Evolutionary conservation across 2,888 invertebrate genomes (phyloP).

Genomic region (Neria commutata): DNA sequence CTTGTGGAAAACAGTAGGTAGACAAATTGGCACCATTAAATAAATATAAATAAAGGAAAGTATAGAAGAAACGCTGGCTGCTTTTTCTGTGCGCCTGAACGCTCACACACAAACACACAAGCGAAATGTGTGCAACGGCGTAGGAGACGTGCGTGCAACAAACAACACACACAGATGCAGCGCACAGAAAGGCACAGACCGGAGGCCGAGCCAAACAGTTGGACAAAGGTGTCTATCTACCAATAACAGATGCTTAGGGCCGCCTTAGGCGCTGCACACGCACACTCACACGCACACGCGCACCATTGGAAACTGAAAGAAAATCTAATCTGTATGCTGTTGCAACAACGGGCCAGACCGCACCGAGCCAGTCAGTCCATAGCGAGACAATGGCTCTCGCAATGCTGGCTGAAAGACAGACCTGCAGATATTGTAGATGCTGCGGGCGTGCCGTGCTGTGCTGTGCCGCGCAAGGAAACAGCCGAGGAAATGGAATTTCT

Average conservation of each 20-base stretch:
- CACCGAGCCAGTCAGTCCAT: not conserved
- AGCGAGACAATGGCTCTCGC: not conserved
- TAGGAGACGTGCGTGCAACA: not conserved
- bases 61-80: not conserved
- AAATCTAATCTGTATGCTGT: not conserved
- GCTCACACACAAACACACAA: not conserved
- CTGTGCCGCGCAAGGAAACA: not conserved
- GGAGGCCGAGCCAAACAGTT: too few relatives aligned
- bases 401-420: not conserved
- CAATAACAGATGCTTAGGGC: not conserved
- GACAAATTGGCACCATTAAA: constrained; percentile 27
- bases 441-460: not conserved
- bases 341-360: not conserved
- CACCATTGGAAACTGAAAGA: not conserved
- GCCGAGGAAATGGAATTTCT: not conserved
- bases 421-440: not conserved
- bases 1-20: constrained; percentile 13
- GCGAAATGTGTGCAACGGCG: not conserved
- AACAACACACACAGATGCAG: not conserved
- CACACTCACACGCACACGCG: too few relatives aligned
- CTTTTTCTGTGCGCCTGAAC: constrained; percentile 5
- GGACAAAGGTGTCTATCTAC: too few relatives aligned
- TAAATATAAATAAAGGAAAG: constrained; percentile 15
- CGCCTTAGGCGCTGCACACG: not conserved
- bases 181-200: too few relatives aligned